Evolutionary conservation across 1,140 invertebrate genomes (phyloP).

Genomic region (Brachionus koreanus): DNA sequence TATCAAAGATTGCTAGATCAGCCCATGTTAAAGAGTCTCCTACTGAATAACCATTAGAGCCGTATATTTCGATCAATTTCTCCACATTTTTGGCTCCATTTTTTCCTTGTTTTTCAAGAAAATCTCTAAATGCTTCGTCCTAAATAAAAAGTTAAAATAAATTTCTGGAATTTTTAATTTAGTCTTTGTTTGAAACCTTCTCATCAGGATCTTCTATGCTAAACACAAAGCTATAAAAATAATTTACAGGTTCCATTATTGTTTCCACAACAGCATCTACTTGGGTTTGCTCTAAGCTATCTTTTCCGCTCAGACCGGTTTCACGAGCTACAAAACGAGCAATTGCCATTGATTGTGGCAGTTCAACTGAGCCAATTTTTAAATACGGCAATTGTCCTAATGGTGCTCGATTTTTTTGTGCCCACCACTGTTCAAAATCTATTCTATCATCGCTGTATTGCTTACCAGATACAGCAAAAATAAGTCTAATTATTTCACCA

Average conservation of each 20-base stretch:
- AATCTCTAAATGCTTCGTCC: background rate
- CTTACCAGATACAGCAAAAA: slow-evolving; percentile 45
- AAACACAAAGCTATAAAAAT: background rate
- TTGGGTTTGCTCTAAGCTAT: background rate
- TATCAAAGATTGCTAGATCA: slow-evolving; percentile 34
- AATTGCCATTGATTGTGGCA: slow-evolving; percentile 36
- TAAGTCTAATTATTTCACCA: slow-evolving; percentile 46
- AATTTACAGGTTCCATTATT: slow-evolving; percentile 1
- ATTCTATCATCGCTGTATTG: slow-evolving; percentile 11
- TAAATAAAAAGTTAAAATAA: background rate
- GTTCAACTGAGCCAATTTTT: background rate
- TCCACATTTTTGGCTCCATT: slow-evolving; percentile 32
- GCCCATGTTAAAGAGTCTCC: slow-evolving; percentile 27
- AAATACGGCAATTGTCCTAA: slow-evolving; percentile 32
- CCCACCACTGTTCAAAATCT: slow-evolving; percentile 18
- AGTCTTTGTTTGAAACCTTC: background rate
- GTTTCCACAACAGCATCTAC: slow-evolving; percentile 36
- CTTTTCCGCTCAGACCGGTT: background rate
- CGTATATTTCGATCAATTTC: slow-evolving; percentile 30
- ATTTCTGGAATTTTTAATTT: background rate
- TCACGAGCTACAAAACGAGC: slow-evolving; percentile 30
- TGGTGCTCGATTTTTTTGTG: slow-evolving; percentile 43
- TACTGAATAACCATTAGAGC: slow-evolving; percentile 19
- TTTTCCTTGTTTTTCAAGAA: slow-evolving; percentile 1
- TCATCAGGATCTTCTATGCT: background rate